Base-by-base conservation (phyloP, 1,140 invertebrate genomes). In the Ostrea edulis region DNA sequence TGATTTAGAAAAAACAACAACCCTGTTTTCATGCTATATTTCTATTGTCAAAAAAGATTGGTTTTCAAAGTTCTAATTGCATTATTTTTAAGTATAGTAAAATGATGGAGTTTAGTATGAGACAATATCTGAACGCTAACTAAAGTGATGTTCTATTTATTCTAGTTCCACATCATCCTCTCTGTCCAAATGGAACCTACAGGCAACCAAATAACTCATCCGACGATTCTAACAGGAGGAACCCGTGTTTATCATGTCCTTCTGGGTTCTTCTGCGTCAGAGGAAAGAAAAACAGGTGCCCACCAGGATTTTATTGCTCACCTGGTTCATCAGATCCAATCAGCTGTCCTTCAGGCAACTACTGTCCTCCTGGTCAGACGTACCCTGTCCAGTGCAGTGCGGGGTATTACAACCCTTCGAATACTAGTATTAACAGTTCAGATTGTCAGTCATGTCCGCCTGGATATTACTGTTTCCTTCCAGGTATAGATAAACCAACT, bases 121-220 rank as follows among this genome's bases (percentile, higher is more conserved):
- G 5, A 44, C 35, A 44, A n/a, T n/a, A n/a, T n/a, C n/a, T n/a
- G n/a, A n/a, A n/a, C n/a, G n/a, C n/a, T n/a, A n/a, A 44, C 35
- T 44, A 44, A 44, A 44, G 35, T 1, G 1, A 2, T 44, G 1
- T 44, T 44, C 35, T 44, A 44, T n/a, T n/a, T 44, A 44, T 5
- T 62, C n/a, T 20, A 20, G 55, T 29, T 71, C 2, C 68, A 71
- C 22, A 71, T 8, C 22, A 14, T 29, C 25, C 35, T 35, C 9
- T 17, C 2, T 71, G 68, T 29, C 68, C 25, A 25, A 71, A 71
- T 71, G 68, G 68, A 71, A 71, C 68, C 9, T 71, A 71, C 68
- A 22, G 68, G 17, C 8, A 71, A 35, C 14, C 68, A 25, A 71
- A 35, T 25, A 71, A 71, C n/a, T 25, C 35, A 71, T 35, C 22